Percentiles rank a stretch among this genome's conserved stretches.
Evolutionary conservation across 2,888 invertebrate genomes (phyloP).

Genomic region (Rotaria magnacalcarata): DNA sequence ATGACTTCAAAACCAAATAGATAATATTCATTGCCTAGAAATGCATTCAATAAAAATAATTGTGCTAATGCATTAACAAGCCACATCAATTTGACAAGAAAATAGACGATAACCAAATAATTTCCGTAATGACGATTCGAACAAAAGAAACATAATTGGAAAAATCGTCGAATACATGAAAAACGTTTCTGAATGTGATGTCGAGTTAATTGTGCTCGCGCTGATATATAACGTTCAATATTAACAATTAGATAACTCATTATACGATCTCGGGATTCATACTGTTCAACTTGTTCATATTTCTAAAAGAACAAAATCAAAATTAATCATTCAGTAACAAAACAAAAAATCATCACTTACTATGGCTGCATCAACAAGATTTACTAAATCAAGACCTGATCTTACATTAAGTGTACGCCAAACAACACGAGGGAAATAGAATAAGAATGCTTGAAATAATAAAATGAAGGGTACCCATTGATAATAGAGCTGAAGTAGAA

Average conservation of each 20-base stretch:
- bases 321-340: no score
- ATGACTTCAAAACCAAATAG: constrained; percentile 44
- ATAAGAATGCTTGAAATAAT: constrained; percentile 46
- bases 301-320: neutral
- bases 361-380: constrained; percentile 45
- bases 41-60: constrained; percentile 45
- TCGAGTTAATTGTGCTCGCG: constrained; percentile 25
- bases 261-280: constrained; percentile 44
- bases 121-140: constrained; percentile 44
- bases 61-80: constrained; percentile 44
- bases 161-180: neutral
- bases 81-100: constrained; percentile 46
- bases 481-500: constrained; percentile 35
- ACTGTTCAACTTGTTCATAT: constrained; percentile 46
- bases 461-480: constrained; percentile 46
- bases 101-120: constrained; percentile 45
- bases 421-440: constrained; percentile 44
- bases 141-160: constrained; percentile 38
- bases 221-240: constrained; percentile 45
- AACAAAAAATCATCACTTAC: neutral
- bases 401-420: constrained; percentile 45
- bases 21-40: constrained; percentile 46
- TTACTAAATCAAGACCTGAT: constrained; percentile 44
- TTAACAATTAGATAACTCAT: constrained; percentile 45
- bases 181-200: neutral